Evolutionary conservation across 2,888 invertebrate genomes (phyloP), one percentile per base, ranked within the genome.

Genomic region (Diarsia brunnea): DNA sequence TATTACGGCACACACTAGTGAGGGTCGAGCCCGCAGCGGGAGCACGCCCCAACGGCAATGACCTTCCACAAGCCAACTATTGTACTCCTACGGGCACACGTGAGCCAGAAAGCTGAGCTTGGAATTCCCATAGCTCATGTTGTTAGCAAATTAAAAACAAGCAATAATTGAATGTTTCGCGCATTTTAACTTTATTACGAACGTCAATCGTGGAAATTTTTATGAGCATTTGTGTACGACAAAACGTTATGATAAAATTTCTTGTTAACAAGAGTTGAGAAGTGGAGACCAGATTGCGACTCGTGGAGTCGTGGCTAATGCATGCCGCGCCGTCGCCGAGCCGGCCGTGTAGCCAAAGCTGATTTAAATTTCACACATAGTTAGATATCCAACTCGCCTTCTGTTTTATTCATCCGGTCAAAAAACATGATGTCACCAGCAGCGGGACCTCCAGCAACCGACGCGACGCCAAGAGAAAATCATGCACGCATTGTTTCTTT

Each of bases 391-490:
- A 84, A 82, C 77, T 87, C 80, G 88, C 88, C 90, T 91, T 89
- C 88, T 93, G 92, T 93, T 92, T 92, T 92, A 92, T 92, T 92
- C 91, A 92, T 91, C 81, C 86, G 89, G 89, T 88, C 90, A 88
- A 90, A 91, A 88, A 91, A 89, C 90, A 91, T 93, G 90, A 92
- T 91, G 92, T 91, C 91, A 92, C 87, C 81, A 76, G 73, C 81
- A 76, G 73, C 60, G 71, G 84, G 84, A 89, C 84, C 87, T 85
- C 78, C 85, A 81, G 73, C 79, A 77, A 84, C 70, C 69, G 69
- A 49, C 71, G 67, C 38, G 38, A 38, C 38, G 38, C 73, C 69
- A 69, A 74, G 78, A 84, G 79, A 81, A 82, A 88, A 88, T 87
- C 75, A 83, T 86, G 60, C 73, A 71, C 60, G 83, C 78, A 88